phyloP scores from a whole-genome alignment of 2,888 invertebrate species.

The Galeruca laticollis region DNA sequence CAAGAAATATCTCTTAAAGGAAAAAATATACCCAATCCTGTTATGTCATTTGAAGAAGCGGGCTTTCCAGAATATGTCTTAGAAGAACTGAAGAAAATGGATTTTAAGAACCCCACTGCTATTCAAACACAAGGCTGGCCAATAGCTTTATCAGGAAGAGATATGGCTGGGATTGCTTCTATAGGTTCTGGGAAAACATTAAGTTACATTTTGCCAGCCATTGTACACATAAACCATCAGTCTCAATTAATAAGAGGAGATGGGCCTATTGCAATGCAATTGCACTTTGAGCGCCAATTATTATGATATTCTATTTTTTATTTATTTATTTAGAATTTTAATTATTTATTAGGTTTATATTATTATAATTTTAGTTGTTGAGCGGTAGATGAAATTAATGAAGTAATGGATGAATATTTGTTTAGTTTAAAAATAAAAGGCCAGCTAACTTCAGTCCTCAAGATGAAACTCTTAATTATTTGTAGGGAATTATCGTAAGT shows the following conservation, averaged over 20 bases:
- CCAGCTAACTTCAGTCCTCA: too few species aligned
- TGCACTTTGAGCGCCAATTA: too few species aligned
- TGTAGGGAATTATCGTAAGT: too few species aligned
- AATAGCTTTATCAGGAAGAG: slow-evolving; percentile 90
- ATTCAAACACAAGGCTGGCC: slow-evolving; percentile 97
- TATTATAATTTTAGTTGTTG: too few species aligned
- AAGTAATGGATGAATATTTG: too few species aligned
- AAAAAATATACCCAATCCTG: slow-evolving; percentile 84
- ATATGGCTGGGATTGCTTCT: slow-evolving; percentile 96
- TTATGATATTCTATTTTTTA: too few species aligned
- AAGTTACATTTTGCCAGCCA: slow-evolving; percentile 91
- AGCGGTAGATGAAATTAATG: too few species aligned
- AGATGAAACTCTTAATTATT: too few species aligned
- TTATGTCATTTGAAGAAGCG: slow-evolving; percentile 90
- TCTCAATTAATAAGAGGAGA: slow-evolving; percentile 87
- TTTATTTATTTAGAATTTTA: too few species aligned
- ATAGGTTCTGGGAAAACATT: slow-evolving; percentile 94
- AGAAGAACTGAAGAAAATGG: slow-evolving; percentile 82
- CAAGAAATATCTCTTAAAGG: slow-evolving; percentile 93
- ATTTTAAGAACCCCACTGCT: slow-evolving; percentile 90
- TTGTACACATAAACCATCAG: slow-evolving; percentile 95
- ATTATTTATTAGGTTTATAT: too few species aligned
- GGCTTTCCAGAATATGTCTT: slow-evolving; percentile 85
- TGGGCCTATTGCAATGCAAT: slow-evolving; percentile 92
- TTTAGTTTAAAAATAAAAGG: too few species aligned